Conservation (phyloP, 2,888 invertebrate species). For the Polymixis flavicincta region DNA sequence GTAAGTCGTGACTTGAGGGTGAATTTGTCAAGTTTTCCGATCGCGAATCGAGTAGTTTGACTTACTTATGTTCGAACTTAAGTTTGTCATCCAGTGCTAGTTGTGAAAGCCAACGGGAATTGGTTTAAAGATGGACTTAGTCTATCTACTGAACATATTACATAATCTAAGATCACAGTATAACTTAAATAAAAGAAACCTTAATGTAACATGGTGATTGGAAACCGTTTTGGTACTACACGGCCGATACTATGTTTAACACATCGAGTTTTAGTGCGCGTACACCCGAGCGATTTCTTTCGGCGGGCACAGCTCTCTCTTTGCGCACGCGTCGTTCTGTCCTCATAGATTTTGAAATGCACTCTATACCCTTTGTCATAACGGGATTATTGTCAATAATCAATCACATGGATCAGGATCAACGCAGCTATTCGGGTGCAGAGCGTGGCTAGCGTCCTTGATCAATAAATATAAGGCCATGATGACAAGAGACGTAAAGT, state of each 20-base stretch:
- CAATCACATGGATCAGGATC: too few species aligned
- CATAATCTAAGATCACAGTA: not conserved
- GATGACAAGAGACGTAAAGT: not conserved
- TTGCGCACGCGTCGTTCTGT: not conserved
- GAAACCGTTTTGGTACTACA: not conserved
- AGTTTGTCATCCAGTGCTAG: constrained; percentile 43
- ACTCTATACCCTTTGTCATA: not conserved
- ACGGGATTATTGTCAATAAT: not conserved
- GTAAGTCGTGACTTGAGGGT: constrained; percentile 48
- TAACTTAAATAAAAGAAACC: not conserved
- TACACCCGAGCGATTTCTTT: not conserved
- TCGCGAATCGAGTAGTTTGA: constrained; percentile 60
- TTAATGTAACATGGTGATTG: not conserved
- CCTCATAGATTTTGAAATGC: not conserved
- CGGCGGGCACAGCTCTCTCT: not conserved
- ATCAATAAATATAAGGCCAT: not conserved
- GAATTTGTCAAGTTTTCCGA: constrained; percentile 63
- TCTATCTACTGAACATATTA: constrained; percentile 1
- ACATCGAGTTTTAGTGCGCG: not conserved
- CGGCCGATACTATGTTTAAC: not conserved
- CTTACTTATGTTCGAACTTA: constrained; percentile 59
- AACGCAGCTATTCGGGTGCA: not conserved
- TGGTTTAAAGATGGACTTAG: constrained; percentile 26
- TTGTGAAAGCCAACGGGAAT: constrained; percentile 23
- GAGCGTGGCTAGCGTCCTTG: too few species aligned